Base-by-base conservation (phyloP, 2,888 invertebrate species). In the Nymphalis urticae region DNA sequence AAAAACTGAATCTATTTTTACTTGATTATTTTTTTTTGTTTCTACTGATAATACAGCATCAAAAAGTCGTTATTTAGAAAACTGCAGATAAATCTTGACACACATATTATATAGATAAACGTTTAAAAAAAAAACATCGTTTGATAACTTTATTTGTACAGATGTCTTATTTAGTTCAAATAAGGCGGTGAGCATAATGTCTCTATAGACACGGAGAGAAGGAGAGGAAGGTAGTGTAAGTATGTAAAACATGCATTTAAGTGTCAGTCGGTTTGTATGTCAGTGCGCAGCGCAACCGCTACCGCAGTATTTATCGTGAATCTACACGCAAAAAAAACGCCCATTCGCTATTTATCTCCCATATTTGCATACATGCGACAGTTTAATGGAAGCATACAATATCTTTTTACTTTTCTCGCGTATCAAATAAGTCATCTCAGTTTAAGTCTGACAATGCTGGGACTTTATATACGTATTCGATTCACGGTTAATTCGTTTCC, bases 201-300 rank as follows among this genome's bases (percentile, higher is more conserved):
- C 62, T 62, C 51, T 51, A 62, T 66, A 53, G 58, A 56, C 62
- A 54, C 54, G 32, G 19, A 16, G 36, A 51, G 42, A 51, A 51
- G 47, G 48, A 51, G 27, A 24, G 24, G 24, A 62, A 67, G 59
- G 59, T 59, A 62, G 53, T 59, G 64, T 70, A 66, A 62, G 59
- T 73, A 71, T 75, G 76, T 76, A 75, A 73, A 72, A 73, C 73
- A 69, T 68, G 73, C 75, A 75, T 75, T 75, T 73, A 75, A 76
- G 74, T 76, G 76, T 76, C 76, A 77, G 67, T 75, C 66, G 75
- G 75, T 74, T 72, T 72, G 71, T 71, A 69, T 75, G 75, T 70
- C 72, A 72, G 62, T 56, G 62, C 64, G 66, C 72, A 70, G 71
- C 70, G 72, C 72, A 64, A 59, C 68, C 56, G 60, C 74, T 62